phyloP scores from a whole-genome alignment of 2,113 vertebrate species.

The Phylloscopus whistleri region DNA sequence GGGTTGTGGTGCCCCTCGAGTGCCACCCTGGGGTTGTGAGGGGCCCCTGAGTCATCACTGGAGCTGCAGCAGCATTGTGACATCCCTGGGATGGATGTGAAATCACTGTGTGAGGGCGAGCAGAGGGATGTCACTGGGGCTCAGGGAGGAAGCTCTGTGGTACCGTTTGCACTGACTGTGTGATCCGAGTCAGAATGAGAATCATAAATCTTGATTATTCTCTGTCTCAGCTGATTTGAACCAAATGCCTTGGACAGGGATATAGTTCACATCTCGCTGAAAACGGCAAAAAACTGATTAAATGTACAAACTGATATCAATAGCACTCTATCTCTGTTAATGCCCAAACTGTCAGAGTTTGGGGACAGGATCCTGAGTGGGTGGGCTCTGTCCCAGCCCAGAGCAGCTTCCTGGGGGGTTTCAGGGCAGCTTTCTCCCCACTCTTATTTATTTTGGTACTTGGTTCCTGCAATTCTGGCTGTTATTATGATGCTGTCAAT shows the following conservation, averaged over 20 bases:
- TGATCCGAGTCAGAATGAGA: conserved; percentile 67
- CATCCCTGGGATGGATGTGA: conserved; percentile 22
- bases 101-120: conserved; percentile 31
- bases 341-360: conserved; percentile 38
- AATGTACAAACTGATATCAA: conserved; percentile 77
- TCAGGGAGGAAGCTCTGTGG: conserved; percentile 12
- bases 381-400: neutral
- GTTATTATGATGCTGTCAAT: conserved; percentile 72
- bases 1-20: neutral
- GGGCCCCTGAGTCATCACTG: neutral
- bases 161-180: conserved; percentile 17
- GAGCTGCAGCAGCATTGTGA: neutral
- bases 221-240: conserved; percentile 76
- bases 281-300: conserved; percentile 74
- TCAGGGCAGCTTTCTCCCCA: neutral
- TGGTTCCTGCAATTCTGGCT: conserved; percentile 7
- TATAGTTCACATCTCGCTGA: conserved; percentile 69
- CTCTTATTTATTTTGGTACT: neutral
- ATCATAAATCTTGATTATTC: conserved; percentile 80
- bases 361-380: neutral
- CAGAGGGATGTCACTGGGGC: conserved; percentile 26
- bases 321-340: conserved; percentile 59
- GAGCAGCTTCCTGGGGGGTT: neutral
- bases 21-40: neutral
- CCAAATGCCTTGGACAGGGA: conserved; percentile 68